These are phyloP conservation scores for Acleris laterana DNA, from an alignment of 2,888 invertebrate species.

Conservation along the genomic window DNA sequence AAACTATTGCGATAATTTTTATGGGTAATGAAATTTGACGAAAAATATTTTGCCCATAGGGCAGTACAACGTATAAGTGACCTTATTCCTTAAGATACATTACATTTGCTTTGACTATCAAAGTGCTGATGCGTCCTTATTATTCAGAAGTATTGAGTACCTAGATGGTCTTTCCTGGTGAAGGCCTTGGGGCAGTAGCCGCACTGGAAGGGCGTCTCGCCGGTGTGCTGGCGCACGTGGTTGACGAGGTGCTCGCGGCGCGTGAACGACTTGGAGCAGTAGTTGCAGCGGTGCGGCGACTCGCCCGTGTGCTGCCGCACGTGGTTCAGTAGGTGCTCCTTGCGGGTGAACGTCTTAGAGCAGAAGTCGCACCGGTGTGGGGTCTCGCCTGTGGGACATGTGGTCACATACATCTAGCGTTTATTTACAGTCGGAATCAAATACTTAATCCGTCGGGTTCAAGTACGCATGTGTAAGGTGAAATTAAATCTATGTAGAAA, in stretches of 20 bases:
- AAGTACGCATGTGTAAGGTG: no score
- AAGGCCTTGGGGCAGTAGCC: slow-evolving; percentile 94
- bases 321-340: slow-evolving; percentile 90
- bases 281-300: slow-evolving; percentile 93
- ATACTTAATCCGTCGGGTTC: no score
- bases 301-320: slow-evolving; percentile 92
- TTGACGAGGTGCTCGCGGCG: slow-evolving; percentile 94
- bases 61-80: no score
- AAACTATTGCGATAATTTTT: no score
- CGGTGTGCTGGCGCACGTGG: slow-evolving; percentile 92
- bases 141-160: slow-evolving; percentile 47
- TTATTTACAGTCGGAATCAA: background rate
- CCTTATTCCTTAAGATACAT: no score
- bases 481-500: no score
- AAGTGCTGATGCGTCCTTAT: no score
- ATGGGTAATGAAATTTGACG: no score
- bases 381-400: slow-evolving; percentile 85
- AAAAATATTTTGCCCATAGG: no score
- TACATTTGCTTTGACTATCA: no score
- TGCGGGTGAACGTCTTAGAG: slow-evolving; percentile 91
- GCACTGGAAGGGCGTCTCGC: slow-evolving; percentile 91
- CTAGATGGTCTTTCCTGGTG: slow-evolving; percentile 92
- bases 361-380: slow-evolving; percentile 92
- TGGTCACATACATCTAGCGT: background rate
- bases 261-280: slow-evolving; percentile 94